Conservation (phyloP, 2,888 invertebrate genomes). For the Epinotia nisella region DNA sequence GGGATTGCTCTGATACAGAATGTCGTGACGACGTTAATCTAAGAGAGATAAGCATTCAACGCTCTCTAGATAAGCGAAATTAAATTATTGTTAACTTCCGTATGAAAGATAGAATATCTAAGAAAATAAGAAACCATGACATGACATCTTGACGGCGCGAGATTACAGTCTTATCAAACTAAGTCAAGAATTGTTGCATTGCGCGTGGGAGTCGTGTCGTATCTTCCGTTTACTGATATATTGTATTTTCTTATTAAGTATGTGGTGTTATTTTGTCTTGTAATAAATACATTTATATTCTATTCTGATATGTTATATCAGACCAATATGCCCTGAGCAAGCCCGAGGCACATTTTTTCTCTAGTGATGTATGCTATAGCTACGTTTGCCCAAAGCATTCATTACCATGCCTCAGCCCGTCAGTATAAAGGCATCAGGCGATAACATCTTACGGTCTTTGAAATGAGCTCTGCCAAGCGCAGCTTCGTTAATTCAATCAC, state of each 20-base stretch:
- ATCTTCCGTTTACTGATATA: background rate
- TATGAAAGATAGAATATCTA: slow-evolving; percentile 21
- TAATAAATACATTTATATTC: too few relatives aligned
- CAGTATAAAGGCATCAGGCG: slow-evolving; percentile 57
- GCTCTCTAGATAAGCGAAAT: slow-evolving; percentile 36
- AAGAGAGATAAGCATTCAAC: slow-evolving; percentile 31
- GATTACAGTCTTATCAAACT: background rate
- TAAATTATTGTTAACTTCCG: slow-evolving; percentile 39
- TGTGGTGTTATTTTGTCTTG: too few relatives aligned
- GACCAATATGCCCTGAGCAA: background rate
- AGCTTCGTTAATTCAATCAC: slow-evolving; percentile 75
- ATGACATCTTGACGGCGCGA: slow-evolving; percentile 15
- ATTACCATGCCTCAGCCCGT: slow-evolving; percentile 52
- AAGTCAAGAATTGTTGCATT: background rate
- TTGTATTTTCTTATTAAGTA: too few relatives aligned
- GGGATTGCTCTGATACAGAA: slow-evolving; percentile 33
- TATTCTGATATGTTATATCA: background rate
- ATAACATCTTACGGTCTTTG: slow-evolving; percentile 66
- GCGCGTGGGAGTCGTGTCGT: background rate
- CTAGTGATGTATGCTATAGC: background rate
- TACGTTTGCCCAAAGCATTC: slow-evolving; percentile 48
- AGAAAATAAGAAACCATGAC: slow-evolving; percentile 12
- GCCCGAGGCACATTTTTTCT: slow-evolving; percentile 10
- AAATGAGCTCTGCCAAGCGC: slow-evolving; percentile 62
- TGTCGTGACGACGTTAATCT: slow-evolving; percentile 41